Evolutionary conservation across 2,888 invertebrate genomes (phyloP).

Genomic region (Drosophila mimica): DNA sequence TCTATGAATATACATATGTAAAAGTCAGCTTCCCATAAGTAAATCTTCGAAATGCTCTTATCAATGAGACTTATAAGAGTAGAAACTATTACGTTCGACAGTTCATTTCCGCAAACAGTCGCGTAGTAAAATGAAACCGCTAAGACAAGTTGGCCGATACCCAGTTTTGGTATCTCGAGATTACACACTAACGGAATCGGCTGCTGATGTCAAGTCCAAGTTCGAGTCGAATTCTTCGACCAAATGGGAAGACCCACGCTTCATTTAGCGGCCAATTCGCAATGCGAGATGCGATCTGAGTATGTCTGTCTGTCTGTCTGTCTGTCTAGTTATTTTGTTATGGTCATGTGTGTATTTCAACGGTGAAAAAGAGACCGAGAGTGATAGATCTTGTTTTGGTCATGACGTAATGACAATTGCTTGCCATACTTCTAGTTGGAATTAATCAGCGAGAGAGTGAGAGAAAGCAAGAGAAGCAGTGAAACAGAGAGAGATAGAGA

Average conservation of each 20-base stretch:
- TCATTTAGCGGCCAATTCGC: conserved; percentile 14
- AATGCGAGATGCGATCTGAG: conserved; percentile 16
- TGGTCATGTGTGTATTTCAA: conserved; percentile 20
- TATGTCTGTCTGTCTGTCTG: background rate
- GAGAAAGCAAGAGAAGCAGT: background rate
- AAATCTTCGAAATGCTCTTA: background rate
- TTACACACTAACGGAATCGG: conserved; percentile 17
- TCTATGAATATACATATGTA: background rate
- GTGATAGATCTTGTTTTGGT: conserved; percentile 14
- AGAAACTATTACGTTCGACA: background rate
- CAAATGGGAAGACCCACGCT: conserved; percentile 62
- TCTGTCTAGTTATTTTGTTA: conserved; percentile 11
- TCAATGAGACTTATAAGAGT: conserved; percentile 15
- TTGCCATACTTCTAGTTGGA: background rate
- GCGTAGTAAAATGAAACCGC: conserved; percentile 36
- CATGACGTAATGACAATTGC: conserved; percentile 44
- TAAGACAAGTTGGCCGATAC: conserved; percentile 34
- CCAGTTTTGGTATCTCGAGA: background rate
- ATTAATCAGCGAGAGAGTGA: background rate
- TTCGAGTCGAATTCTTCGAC: conserved; percentile 6
- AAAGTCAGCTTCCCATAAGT: background rate
- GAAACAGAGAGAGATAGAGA: background rate
- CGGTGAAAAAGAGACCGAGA: background rate
- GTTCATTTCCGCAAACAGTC: conserved; percentile 55
- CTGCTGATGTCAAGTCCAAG: conserved; percentile 57